phyloP scores from a whole-genome alignment of 2,888 invertebrate genomes.

The Drosophila neotestacea region DNA sequence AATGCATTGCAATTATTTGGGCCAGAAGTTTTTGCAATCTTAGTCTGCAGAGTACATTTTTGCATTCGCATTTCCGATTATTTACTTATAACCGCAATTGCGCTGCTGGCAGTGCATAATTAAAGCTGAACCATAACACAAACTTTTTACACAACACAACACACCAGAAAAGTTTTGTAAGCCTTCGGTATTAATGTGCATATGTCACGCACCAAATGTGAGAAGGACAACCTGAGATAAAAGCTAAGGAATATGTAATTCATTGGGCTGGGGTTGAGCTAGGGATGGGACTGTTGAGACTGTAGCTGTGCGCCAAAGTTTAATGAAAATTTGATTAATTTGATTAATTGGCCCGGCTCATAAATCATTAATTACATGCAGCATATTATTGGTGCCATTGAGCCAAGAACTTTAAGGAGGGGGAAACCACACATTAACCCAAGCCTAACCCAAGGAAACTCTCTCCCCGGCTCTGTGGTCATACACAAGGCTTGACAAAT shows the following conservation, averaged over 20 bases:
- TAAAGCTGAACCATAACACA: constrained; percentile 72
- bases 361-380: constrained; percentile 80
- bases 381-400: constrained; percentile 69
- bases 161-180: constrained; percentile 53
- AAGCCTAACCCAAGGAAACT: constrained; percentile 53
- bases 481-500: constrained; percentile 68
- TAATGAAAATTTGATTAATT: constrained; percentile 79
- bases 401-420: constrained; percentile 18
- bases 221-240: constrained; percentile 24
- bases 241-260: constrained; percentile 5
- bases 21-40: constrained; percentile 13
- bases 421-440: constrained; percentile 44
- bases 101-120: constrained; percentile 67
- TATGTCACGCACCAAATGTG: constrained; percentile 70
- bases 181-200: constrained; percentile 72
- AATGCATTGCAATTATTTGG: constrained; percentile 8
- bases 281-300: constrained; percentile 15
- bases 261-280: neutral
- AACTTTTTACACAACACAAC: constrained; percentile 58
- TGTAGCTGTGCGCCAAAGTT: constrained; percentile 76
- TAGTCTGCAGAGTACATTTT: constrained; percentile 9
- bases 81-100: constrained; percentile 65
- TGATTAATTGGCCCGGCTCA: constrained; percentile 81
- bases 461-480: constrained; percentile 32
- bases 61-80: constrained; percentile 39